Evolutionary conservation across 2,113 vertebrate genomes (phyloP), one percentile per base, ranked within the genome.

Genomic region (Irena cyanogastra): DNA sequence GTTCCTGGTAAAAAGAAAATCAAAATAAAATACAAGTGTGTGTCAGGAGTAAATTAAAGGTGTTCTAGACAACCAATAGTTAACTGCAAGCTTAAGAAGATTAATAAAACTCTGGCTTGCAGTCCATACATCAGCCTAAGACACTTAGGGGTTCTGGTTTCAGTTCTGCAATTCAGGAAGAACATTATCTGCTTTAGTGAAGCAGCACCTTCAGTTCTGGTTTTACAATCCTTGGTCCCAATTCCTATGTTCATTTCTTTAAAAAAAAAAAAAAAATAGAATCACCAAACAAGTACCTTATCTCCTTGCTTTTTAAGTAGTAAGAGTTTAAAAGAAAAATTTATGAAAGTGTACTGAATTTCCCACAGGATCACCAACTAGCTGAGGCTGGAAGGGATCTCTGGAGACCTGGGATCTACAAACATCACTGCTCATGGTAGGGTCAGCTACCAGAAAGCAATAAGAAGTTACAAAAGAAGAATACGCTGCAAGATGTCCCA

Each of bases 1-100:
- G 1, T n/a, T 90, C 57, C 10, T 19, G 2, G 9, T 3, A 7
- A 3, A 4, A 23, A 10, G n/a, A 33, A 24, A 27, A 21, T 6
- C 3, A 21, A 79, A 80, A 44, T 37, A 33, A 69, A 78, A 59
- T 17, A 24, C 10, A 84, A 9, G 7, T 18, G 4, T 26, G 11
- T 21, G 16, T 45, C 39, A 70, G 7, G 14, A 83, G 3, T 16
- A 79, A 83, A 15, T 44, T 41, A 68, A 59, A 75, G 15, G 4
- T 50, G 13, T 35, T 79, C 33, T 15, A 63, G 6, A 81, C 37
- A 90, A 72, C 30, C 4, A 64, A 22, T 26, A 69, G 49, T 37
- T 83, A 65, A 49, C 20, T 61, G 39, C 33, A 84, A 74, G 23
- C 47, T 74, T 50, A 61, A 47, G 5, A 37, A 17, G 12, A 61